Evolutionary conservation across 2,113 vertebrate genomes (phyloP).

Genomic region (Antechinus flavipes): DNA sequence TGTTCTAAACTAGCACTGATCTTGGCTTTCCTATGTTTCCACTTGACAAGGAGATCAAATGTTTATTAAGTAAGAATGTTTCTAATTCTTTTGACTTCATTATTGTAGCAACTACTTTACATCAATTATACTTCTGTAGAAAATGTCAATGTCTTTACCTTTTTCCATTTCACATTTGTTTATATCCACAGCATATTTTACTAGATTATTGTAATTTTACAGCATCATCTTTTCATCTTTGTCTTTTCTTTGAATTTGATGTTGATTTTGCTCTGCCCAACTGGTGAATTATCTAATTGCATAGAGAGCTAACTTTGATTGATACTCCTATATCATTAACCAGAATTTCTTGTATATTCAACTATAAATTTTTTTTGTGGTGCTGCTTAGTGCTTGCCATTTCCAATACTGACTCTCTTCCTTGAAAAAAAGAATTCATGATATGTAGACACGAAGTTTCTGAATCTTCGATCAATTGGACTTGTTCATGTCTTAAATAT

Average conservation of each 20-base stretch:
- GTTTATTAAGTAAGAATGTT: background rate
- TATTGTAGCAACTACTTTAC: background rate
- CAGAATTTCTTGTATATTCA: background rate
- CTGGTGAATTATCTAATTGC: background rate
- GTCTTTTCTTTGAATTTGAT: background rate
- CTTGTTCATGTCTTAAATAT: background rate
- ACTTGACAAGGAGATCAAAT: background rate
- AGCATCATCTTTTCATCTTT: background rate
- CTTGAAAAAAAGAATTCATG: background rate
- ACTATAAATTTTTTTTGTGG: background rate
- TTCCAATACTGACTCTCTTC: background rate
- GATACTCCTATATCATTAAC: background rate
- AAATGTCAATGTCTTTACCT: background rate
- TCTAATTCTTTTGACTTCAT: background rate
- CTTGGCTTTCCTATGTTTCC: background rate
- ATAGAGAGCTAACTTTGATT: background rate
- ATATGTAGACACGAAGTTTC: background rate
- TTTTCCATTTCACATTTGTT: background rate
- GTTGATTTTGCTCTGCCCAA: background rate
- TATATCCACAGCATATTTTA: background rate
- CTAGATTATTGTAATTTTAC: background rate
- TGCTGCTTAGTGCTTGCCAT: background rate
- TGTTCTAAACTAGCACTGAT: background rate
- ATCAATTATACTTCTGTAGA: background rate
- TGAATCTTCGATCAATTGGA: background rate